A percentile compares a stretch with the other conserved stretches of the same genome.
These are phyloP conservation scores for Muscicapa comitata DNA, from an alignment of 2,797 vertebrate genomes.

Conservation along the genomic window DNA sequence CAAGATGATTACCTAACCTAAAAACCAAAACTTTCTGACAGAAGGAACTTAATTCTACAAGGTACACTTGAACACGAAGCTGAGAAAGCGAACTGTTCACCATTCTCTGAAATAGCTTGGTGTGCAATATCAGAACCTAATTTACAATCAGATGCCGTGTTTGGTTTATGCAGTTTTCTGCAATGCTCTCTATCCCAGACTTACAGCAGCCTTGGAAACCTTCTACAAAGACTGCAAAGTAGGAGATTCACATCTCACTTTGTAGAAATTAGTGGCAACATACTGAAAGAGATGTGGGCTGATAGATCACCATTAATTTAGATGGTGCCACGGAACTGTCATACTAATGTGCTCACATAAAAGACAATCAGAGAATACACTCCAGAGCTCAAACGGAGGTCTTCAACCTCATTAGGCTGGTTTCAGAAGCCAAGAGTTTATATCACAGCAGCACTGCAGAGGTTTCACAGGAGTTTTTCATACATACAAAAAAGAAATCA, in stretches of 20 bases:
- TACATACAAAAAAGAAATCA: not conserved
- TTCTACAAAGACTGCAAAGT: not conserved
- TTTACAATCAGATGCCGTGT: slow-evolving; percentile 30
- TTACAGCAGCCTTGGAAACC: slow-evolving; percentile 28
- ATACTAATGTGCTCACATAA: slow-evolving; percentile 40
- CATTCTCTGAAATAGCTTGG: slow-evolving; percentile 9
- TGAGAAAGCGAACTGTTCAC: slow-evolving; percentile 13
- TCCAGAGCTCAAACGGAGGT: slow-evolving; percentile 45
- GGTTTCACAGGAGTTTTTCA: slow-evolving; percentile 16
- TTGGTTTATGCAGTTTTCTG: slow-evolving; percentile 44
- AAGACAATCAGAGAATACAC: slow-evolving; percentile 31
- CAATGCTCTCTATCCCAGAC: not conserved
- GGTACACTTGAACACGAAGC: slow-evolving; percentile 1
- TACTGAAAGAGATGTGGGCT: slow-evolving; percentile 29
- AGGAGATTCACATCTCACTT: slow-evolving; percentile 18
- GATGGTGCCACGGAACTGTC: slow-evolving; percentile 24
- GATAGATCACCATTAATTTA: slow-evolving; percentile 68
- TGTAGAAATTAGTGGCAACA: slow-evolving; percentile 63
- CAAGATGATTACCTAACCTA: not conserved
- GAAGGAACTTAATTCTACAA: not conserved
- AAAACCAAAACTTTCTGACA: slow-evolving; percentile 16
- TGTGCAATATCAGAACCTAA: slow-evolving; percentile 32
- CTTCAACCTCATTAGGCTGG: slow-evolving; percentile 57
- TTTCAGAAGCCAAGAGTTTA: slow-evolving; percentile 40
- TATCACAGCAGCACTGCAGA: not conserved